Percentiles rank a stretch among this genome's conserved stretches.
Evolutionary conservation across 92 coral and sea anemone genomes (phyloP).

Genomic region (Siderastrea radians): DNA sequence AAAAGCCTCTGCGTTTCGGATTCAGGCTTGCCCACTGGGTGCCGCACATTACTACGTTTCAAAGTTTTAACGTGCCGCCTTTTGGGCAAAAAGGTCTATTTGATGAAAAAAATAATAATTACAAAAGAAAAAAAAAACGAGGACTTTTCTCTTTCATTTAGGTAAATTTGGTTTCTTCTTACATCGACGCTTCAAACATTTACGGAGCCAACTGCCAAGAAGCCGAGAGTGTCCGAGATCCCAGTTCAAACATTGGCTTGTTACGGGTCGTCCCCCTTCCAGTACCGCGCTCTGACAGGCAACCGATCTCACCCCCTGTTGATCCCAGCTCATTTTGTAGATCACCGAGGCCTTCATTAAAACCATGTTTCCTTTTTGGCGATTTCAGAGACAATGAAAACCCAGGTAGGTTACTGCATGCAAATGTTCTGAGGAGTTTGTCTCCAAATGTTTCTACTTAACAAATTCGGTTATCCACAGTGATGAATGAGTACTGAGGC

Average conservation of each 20-base stretch:
- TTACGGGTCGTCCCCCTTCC: constrained; percentile 17
- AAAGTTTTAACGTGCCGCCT: too few relatives aligned
- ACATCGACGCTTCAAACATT: constrained; percentile 67
- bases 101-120: too few relatives aligned
- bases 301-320: constrained; percentile 32
- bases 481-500: too few relatives aligned
- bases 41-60: too few relatives aligned
- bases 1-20: too few relatives aligned
- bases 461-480: too few relatives aligned
- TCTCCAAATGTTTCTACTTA: too few relatives aligned
- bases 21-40: too few relatives aligned
- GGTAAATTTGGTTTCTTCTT: constrained; percentile 49
- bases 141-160: neutral
- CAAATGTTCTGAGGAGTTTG: too few relatives aligned
- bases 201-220: constrained; percentile 45
- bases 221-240: constrained; percentile 22
- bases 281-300: constrained; percentile 20
- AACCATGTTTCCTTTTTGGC: constrained; percentile 51
- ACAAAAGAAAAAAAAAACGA: too few relatives aligned
- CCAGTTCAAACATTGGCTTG: constrained; percentile 12
- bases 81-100: too few relatives aligned
- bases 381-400: constrained; percentile 62
- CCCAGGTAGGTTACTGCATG: constrained; percentile 18
- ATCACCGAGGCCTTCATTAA: constrained; percentile 37
- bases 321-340: constrained; percentile 40